Conservation (phyloP, 2,888 invertebrate genomes). For the Phlogophora meticulosa region DNA sequence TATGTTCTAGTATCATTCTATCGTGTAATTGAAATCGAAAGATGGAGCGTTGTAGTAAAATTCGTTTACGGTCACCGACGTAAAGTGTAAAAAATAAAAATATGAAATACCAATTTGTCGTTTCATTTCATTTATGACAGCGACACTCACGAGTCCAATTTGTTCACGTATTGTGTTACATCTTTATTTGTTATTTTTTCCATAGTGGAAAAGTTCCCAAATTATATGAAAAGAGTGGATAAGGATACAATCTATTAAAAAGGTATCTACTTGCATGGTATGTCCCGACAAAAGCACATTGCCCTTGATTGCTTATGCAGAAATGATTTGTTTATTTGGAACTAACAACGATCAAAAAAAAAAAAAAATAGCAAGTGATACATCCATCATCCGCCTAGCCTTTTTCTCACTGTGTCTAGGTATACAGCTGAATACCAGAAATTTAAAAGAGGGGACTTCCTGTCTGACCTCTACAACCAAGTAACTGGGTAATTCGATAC, state of each 20-base stretch:
- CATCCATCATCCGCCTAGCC: too few relatives aligned
- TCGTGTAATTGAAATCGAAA: conserved; percentile 86
- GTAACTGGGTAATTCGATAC: too few relatives aligned
- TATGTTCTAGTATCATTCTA: conserved; percentile 91
- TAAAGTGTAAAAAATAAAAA: conserved; percentile 90
- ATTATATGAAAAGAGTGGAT: not conserved
- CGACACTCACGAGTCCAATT: conserved; percentile 32
- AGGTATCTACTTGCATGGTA: too few relatives aligned
- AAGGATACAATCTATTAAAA: not conserved
- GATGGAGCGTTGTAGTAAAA: conserved; percentile 90
- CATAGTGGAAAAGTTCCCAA: conserved; percentile 2
- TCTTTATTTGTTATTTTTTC: conserved; percentile 22
- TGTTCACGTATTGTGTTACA: conserved; percentile 31
- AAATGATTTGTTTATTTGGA: too few relatives aligned
- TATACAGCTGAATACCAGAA: too few relatives aligned
- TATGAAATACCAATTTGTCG: conserved; percentile 86
- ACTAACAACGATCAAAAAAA: too few relatives aligned
- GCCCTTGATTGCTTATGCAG: too few relatives aligned
- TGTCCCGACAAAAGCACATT: too few relatives aligned
- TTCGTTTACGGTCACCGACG: conserved; percentile 90
- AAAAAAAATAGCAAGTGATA: too few relatives aligned
- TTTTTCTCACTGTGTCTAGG: too few relatives aligned
- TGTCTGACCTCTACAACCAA: too few relatives aligned
- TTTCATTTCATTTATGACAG: conserved; percentile 77
- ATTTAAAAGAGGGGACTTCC: too few relatives aligned